These are phyloP conservation scores for Globodera ellingtonae DNA, from an alignment of 1,140 invertebrate species.

Conservation along the genomic window DNA sequence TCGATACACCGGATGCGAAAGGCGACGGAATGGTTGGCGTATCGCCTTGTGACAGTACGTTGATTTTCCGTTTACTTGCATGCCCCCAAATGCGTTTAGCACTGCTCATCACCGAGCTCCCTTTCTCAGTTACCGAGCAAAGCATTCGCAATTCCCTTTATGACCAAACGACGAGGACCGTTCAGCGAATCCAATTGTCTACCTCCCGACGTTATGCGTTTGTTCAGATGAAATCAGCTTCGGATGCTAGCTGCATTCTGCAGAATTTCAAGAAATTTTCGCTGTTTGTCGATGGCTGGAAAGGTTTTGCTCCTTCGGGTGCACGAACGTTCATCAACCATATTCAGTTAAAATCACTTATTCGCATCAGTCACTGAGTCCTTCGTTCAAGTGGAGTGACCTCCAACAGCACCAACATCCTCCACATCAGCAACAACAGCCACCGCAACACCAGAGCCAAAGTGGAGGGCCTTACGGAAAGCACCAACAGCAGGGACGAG, in stretches of 20 bases:
- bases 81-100: slow-evolving; percentile 69
- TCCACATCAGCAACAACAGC: background rate
- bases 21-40: slow-evolving; percentile 82
- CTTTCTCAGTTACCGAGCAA: slow-evolving; percentile 82
- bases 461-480: background rate
- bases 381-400: background rate
- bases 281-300: slow-evolving; percentile 57
- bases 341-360: slow-evolving; percentile 49
- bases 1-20: slow-evolving; percentile 70
- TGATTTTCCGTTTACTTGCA: background rate
- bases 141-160: slow-evolving; percentile 75
- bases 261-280: slow-evolving; percentile 70
- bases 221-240: slow-evolving; percentile 79
- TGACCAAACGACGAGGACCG: slow-evolving; percentile 71
- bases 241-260: slow-evolving; percentile 80
- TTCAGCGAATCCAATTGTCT: slow-evolving; percentile 79
- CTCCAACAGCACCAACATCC: too few relatives aligned
- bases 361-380: slow-evolving; percentile 50
- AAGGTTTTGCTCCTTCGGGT: slow-evolving; percentile 24
- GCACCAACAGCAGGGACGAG: background rate
- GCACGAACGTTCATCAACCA: background rate
- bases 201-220: slow-evolving; percentile 82
- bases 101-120: slow-evolving; percentile 81
- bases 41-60: slow-evolving; percentile 82
- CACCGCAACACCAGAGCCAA: background rate